These are phyloP conservation scores for Pegea sp. DNA, from an alignment of 23 tunicate genomes.

Conservation along the genomic window DNA sequence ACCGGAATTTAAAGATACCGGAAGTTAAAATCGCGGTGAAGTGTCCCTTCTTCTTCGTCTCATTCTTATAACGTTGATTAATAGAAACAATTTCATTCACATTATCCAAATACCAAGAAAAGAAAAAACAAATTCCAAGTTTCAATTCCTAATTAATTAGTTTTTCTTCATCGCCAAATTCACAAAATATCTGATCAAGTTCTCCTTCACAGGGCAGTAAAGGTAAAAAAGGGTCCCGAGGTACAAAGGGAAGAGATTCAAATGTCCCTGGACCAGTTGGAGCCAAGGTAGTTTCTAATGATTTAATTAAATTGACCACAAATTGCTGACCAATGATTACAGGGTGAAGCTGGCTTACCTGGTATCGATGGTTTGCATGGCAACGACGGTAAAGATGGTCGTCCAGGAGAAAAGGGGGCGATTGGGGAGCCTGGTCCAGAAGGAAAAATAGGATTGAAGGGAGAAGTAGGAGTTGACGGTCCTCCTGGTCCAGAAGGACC, in stretches of 20 bases:
- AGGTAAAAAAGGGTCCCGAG: slow-evolving; percentile 4
- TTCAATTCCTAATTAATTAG: too few species aligned
- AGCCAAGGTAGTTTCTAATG: not conserved
- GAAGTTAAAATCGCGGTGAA: too few species aligned
- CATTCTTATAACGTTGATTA: too few species aligned
- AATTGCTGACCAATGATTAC: not conserved
- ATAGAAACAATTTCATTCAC: too few species aligned
- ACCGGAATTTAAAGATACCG: too few species aligned
- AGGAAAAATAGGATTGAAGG: too few species aligned
- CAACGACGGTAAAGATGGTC: not conserved
- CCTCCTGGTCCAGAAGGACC: slow-evolving; percentile 2
- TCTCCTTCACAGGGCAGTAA: slow-evolving; percentile 2
- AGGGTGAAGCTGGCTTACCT: slow-evolving; percentile 1
- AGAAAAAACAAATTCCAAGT: too few species aligned
- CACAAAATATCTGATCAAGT: not conserved
- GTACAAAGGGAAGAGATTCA: not conserved
- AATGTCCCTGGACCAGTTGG: slow-evolving; percentile 10
- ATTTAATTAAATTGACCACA: too few species aligned
- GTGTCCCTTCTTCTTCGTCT: too few species aligned
- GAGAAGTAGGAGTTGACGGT: slow-evolving; percentile 6
- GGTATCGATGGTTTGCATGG: slow-evolving; percentile 9
- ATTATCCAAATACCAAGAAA: too few species aligned
- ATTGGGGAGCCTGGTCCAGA: not conserved
- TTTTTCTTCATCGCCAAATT: too few species aligned
- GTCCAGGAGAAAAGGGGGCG: not conserved